Conservation (phyloP, 2,113 vertebrate genomes). For the Macquaria ambigua region DNA sequence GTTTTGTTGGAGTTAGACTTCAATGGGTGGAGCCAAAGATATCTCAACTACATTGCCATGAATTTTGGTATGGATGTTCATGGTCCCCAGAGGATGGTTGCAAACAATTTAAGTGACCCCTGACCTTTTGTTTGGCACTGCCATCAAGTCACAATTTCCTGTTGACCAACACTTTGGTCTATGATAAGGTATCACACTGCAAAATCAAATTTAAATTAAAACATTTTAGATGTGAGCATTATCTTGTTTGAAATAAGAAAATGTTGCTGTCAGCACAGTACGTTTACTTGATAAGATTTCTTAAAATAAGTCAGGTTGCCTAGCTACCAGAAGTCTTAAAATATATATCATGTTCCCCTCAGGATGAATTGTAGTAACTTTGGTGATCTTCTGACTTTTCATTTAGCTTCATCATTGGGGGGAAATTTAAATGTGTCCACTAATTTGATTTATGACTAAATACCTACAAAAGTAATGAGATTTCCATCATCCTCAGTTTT, state of each 20-base stretch:
- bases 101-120: not conserved
- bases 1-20: not conserved
- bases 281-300: not conserved
- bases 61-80: not conserved
- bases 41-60: not conserved
- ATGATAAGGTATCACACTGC: not conserved
- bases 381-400: too few relatives aligned
- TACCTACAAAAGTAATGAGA: not conserved
- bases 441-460: too few relatives aligned
- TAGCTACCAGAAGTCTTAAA: not conserved
- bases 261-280: not conserved
- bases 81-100: not conserved
- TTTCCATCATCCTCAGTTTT: not conserved
- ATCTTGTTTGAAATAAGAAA: not conserved
- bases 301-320: not conserved
- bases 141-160: not conserved
- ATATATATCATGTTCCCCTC: not conserved
- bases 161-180: not conserved
- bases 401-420: not conserved
- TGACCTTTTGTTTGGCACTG: not conserved
- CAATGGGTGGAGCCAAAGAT: conserved; percentile 13
- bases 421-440: not conserved
- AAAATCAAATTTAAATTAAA: not conserved
- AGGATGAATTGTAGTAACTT: not conserved
- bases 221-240: not conserved